These are phyloP conservation scores for Hedya salicella DNA, from an alignment of 2,888 invertebrate genomes.

Conservation along the genomic window DNA sequence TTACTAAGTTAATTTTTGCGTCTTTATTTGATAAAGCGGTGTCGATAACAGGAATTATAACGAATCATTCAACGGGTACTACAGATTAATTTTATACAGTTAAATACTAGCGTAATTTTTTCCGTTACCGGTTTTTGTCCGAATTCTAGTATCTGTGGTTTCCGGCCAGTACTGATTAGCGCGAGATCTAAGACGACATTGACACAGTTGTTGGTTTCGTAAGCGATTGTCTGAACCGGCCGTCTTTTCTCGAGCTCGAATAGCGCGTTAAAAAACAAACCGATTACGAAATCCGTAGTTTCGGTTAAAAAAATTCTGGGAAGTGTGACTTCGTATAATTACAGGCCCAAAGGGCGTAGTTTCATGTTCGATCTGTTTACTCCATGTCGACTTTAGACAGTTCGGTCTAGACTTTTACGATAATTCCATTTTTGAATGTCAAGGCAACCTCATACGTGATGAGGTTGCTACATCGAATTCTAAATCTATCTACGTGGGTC, in stretches of 20 bases:
- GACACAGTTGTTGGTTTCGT: conserved; percentile 72
- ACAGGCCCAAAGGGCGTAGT: background rate
- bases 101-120: background rate
- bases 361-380: background rate
- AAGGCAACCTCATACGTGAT: background rate
- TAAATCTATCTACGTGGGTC: background rate
- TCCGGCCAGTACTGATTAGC: conserved; percentile 41
- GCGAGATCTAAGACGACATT: conserved; percentile 59
- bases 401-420: background rate
- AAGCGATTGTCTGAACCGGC: conserved; percentile 60
- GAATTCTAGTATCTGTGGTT: conserved; percentile 34
- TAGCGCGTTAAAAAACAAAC: conserved; percentile 38
- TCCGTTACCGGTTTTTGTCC: conserved; percentile 18
- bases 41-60: too few species aligned
- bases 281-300: conserved; percentile 35
- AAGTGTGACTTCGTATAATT: conserved; percentile 38
- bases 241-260: conserved; percentile 42
- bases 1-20: too few species aligned
- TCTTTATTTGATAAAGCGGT: too few species aligned
- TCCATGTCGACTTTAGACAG: background rate
- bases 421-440: background rate
- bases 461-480: background rate
- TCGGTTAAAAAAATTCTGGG: conserved; percentile 49
- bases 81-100: too few species aligned
- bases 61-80: too few species aligned